phyloP scores from a whole-genome alignment of 2,797 vertebrate genomes.

The Pogonophryne albipinna region DNA sequence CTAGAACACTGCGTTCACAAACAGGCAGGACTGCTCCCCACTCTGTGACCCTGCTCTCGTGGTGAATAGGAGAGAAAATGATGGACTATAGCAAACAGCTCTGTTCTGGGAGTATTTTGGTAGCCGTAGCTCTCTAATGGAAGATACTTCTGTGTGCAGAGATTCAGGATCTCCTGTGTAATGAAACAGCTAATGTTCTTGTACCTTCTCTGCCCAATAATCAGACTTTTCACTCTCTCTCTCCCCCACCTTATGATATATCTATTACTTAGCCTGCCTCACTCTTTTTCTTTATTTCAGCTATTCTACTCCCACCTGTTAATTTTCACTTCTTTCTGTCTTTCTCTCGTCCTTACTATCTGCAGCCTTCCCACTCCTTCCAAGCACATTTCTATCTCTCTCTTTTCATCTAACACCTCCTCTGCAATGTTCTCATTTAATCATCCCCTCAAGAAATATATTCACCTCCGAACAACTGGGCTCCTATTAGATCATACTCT shows the following conservation, averaged over 20 bases:
- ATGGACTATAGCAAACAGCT: constrained; percentile 44
- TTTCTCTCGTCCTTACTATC: constrained; percentile 68
- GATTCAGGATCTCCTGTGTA: constrained; percentile 64
- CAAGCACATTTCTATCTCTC: constrained; percentile 81
- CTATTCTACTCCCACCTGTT: constrained; percentile 78
- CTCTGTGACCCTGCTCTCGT: constrained; percentile 56
- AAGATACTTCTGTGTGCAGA: constrained; percentile 69
- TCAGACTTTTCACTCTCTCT: constrained; percentile 61
- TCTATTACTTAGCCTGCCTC: constrained; percentile 66
- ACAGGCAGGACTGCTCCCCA: constrained; percentile 23
- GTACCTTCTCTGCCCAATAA: constrained; percentile 54
- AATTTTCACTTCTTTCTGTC: constrained; percentile 80
- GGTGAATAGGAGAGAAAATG: constrained; percentile 54
- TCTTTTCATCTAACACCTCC: constrained; percentile 85
- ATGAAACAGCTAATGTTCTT: constrained; percentile 79
- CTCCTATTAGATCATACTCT: constrained; percentile 78
- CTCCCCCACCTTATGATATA: constrained; percentile 51
- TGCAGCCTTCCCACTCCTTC: constrained; percentile 81
- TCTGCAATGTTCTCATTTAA: constrained; percentile 89
- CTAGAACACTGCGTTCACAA: not conserved
- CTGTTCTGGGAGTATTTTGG: constrained; percentile 46
- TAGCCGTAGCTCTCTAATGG: constrained; percentile 63
- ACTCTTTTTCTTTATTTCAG: constrained; percentile 65
- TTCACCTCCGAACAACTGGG: constrained; percentile 80
- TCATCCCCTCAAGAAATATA: constrained; percentile 87